Evolutionary conservation across 2,113 vertebrate genomes (phyloP).

Genomic region (Sorex fumeus): DNA sequence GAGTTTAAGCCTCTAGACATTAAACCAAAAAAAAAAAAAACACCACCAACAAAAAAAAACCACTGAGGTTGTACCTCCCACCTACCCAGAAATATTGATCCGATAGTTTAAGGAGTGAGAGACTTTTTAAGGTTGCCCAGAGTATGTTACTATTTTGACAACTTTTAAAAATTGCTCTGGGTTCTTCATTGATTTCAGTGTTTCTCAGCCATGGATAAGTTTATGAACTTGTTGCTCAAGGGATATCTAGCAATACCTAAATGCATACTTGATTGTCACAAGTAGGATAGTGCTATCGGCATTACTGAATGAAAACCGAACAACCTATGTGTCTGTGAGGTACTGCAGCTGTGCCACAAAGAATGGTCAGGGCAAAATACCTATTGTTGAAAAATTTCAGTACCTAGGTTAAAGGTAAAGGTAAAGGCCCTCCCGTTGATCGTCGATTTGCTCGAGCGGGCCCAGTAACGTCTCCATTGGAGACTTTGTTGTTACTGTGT

Average conservation of each 20-base stretch:
- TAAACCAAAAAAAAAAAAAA: too few relatives aligned
- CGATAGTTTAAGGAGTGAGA: background rate
- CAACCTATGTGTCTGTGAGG: background rate
- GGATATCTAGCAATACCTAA: background rate
- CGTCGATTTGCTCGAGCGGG: too few relatives aligned
- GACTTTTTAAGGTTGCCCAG: background rate
- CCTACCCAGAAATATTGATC: background rate
- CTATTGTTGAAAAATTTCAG: background rate
- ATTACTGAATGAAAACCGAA: background rate
- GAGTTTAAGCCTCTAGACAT: background rate
- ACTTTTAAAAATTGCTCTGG: background rate
- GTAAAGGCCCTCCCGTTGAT: too few relatives aligned
- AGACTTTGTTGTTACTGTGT: too few relatives aligned
- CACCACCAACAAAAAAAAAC: background rate
- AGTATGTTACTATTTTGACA: slow-evolving; percentile 35
- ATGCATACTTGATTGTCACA: slow-evolving; percentile 1
- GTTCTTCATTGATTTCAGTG: slow-evolving; percentile 2
- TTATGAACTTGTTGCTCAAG: background rate
- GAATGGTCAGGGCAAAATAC: background rate
- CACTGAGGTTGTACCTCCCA: background rate
- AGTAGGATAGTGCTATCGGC: background rate
- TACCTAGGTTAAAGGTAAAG: background rate
- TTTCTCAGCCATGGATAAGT: background rate
- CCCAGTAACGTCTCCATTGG: too few relatives aligned
- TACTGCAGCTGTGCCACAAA: background rate